phyloP scores from a whole-genome alignment of 2,888 invertebrate species.

The Glyphotaelius pellucidus region DNA sequence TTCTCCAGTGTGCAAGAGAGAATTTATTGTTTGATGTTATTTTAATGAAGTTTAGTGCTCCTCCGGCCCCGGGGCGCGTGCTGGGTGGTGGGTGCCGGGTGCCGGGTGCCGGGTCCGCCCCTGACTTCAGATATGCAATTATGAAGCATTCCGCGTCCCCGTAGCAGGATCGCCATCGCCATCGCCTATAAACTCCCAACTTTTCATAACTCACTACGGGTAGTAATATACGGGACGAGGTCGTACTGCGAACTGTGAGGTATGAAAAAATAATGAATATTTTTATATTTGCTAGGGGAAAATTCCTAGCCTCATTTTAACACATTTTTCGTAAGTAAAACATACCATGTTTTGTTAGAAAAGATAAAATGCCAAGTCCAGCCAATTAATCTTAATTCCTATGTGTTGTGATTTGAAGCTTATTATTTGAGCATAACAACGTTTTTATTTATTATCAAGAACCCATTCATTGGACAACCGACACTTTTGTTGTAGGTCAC shows the following conservation, averaged over 20 bases:
- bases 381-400: too few species aligned
- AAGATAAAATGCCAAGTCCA: too few species aligned
- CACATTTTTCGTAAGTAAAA: not conserved
- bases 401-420: not conserved
- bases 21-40: not conserved
- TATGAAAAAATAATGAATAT: not conserved
- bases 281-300: not conserved
- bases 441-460: too few species aligned
- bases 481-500: too few species aligned
- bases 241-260: not conserved
- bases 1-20: not conserved
- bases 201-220: slow-evolving; percentile 23
- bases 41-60: not conserved
- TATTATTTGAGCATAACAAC: too few species aligned
- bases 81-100: too few species aligned
- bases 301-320: not conserved
- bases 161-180: not conserved
- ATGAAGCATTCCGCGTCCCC: slow-evolving; percentile 21
- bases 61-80: not conserved
- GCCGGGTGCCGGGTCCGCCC: not conserved
- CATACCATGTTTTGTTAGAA: not conserved
- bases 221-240: not conserved
- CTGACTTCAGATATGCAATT: slow-evolving; percentile 22
- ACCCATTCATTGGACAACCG: too few species aligned
- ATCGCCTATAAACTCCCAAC: slow-evolving; percentile 7